Base-by-base conservation (phyloP, 2,888 invertebrate species). In the Acleris literana region DNA sequence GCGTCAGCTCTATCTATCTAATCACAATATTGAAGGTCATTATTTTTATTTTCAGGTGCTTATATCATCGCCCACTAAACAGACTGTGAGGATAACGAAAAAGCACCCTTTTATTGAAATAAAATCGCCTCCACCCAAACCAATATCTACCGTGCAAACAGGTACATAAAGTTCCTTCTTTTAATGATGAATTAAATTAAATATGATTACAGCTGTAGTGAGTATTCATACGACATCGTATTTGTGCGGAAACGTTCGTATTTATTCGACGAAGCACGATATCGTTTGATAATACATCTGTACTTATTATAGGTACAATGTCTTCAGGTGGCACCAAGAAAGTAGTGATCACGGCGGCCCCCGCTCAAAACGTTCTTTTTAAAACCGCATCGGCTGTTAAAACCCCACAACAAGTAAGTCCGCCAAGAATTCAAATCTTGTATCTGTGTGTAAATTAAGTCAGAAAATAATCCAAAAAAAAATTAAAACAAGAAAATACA, bases 41-140 rank as follows among this genome's bases (percentile, higher is more conserved):
- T 57, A n/a, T 33, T 58, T 66, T 66, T 54, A 18, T 9, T 77
- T 80, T 4, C 75, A 92, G 88, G 86, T 94, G 39, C 69, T 94
- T 57, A 65, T 93, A 22, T 82, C 91, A 43, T 86, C 91, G 9
- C 88, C 92, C 1, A 81, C 85, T 0, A 93, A 93, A 69, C 90
- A 92, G 71, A 87, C 87, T 4, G 70, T 85, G 16, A 83, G 83
- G 68, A 75, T 86, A 33, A 76, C 81, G 0, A 88, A 87, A 68
- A 87, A 88, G 62, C 87, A 85, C 62, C 86, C 91, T 83, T 85
- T 93, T 2, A 88, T 94, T 63, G 81, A 93, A 1, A 85, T 95
- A 9, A 96, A 96, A 84, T 78, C 87, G 11, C 94, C 96, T 16
- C 95, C 96, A 0, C 93, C 96, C 39, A 96, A 95, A 87, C 94